phyloP scores from a whole-genome alignment of 2,113 vertebrate genomes.

The Rhinolophus ferrumequinum region DNA sequence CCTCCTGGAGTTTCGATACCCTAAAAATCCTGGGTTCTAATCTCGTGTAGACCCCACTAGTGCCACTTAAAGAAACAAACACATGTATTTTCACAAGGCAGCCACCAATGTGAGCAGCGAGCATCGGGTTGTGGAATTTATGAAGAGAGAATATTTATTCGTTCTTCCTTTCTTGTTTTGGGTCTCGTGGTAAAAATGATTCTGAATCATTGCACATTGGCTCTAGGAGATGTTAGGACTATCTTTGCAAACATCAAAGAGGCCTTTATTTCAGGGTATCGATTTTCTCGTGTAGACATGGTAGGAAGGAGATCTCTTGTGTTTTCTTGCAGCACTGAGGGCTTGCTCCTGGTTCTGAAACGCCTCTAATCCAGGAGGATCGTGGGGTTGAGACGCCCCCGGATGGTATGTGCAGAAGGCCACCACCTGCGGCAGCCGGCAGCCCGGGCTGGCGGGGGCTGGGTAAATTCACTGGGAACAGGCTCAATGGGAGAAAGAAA shows the following conservation, averaged over 20 bases:
- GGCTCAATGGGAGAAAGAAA: neutral
- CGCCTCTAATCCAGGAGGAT: neutral
- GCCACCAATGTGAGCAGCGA: neutral
- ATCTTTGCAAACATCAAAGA: conserved; percentile 69
- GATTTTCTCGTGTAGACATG: neutral
- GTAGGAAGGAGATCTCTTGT: neutral
- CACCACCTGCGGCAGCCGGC: fast-evolving
- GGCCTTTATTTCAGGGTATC: neutral
- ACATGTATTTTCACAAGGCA: conserved; percentile 7
- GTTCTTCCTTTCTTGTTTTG: neutral
- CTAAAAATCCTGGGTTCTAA: neutral
- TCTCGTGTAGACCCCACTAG: neutral
- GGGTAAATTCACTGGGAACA: neutral
- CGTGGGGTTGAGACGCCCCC: fast-evolving
- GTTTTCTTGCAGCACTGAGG: neutral
- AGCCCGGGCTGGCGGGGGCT: neutral
- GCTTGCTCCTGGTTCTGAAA: neutral
- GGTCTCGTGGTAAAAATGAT: neutral
- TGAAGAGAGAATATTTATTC: neutral
- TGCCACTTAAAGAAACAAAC: neutral
- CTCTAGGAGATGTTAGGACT: conserved; percentile 34
- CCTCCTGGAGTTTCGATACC: neutral
- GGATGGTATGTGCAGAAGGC: neutral
- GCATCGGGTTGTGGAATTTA: neutral
- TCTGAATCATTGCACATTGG: conserved; percentile 68